Evolutionary conservation across 2,113 vertebrate species (phyloP), one percentile per base, ranked within the genome.

Genomic region (Nesospiza acunhae): DNA sequence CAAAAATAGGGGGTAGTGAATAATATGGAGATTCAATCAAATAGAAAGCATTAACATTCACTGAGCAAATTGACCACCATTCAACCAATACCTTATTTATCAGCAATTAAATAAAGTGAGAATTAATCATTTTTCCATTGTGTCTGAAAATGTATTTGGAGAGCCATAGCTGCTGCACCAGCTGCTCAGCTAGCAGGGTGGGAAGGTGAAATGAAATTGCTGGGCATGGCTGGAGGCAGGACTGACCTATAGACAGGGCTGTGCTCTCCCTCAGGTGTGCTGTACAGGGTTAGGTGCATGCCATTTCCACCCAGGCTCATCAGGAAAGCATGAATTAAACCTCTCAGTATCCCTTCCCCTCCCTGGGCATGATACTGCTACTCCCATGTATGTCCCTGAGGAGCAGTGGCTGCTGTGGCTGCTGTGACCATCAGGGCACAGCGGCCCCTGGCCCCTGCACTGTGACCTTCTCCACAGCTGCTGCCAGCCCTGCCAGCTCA

Each of bases 361-460:
- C 13, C 13, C 31, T 11, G 37, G 22, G 19, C 39, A 58, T 7
- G 11, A 30, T 3, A 30, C 14, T 66, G 39, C 5, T 53, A 10
- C 37, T 70, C 37, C 41, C 3, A 4, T 10, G 13, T 7, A 19
- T 0, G 0, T 8, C 22, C 31, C 26, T 6, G 50, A 76, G 67
- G 28, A 76, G 37, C 53, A 47, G 42, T 27, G 44, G 67, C 27
- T 68, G 21, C 26, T 11, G 31, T 49, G 68, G 67, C 27, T 73
- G 24, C 26, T 11, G 31, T 49, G 68, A 16, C 42, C 73, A 46
- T 16, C 6, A 53, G 60, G 22, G 10, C 68, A 73, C 35, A 20
- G 24, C 1, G 5, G 44, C 55, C 39, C 31, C 44, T 33, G 56
- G 20, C 31, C 73, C 37, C 56, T 69, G 23, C 35, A 37, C 19